These are phyloP conservation scores for Synanceia verrucosa DNA, from an alignment of 2,797 vertebrate species.

Conservation along the genomic window DNA sequence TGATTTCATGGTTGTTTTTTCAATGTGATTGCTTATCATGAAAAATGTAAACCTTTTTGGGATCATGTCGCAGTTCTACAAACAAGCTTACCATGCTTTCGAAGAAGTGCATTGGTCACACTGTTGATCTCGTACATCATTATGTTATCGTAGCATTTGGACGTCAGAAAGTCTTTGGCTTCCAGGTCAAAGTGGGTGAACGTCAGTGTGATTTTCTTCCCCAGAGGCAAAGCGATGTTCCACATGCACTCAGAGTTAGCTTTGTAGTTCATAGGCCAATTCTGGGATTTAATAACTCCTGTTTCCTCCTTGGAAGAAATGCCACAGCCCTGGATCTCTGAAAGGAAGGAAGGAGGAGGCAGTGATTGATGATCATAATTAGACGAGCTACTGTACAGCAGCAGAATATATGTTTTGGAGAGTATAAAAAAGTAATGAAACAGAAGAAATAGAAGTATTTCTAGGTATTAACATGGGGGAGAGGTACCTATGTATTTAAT, in stretches of 20 bases:
- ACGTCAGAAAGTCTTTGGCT: conserved; percentile 54
- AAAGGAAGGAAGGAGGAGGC: conserved; percentile 28
- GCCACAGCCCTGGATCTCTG: conserved; percentile 84
- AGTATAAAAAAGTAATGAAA: neutral
- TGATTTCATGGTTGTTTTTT: neutral
- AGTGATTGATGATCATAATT: neutral
- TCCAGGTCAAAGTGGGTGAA: conserved; percentile 85
- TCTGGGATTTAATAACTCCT: conserved; percentile 80
- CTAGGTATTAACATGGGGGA: neutral
- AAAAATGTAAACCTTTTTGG: neutral
- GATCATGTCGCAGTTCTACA: neutral
- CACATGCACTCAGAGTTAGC: conserved; percentile 81
- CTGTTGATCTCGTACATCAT: conserved; percentile 70
- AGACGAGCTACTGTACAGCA: neutral
- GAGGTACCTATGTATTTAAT: neutral
- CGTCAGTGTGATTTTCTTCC: conserved; percentile 71
- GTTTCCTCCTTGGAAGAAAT: conserved; percentile 68
- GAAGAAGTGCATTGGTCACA: conserved; percentile 23
- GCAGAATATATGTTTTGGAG: neutral
- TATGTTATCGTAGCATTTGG: conserved; percentile 76
- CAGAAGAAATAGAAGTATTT: neutral
- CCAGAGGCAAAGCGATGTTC: conserved; percentile 69
- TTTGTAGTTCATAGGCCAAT: conserved; percentile 83
- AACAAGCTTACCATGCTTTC: conserved; percentile 64
- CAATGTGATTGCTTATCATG: neutral